Evolutionary conservation across 2,797 vertebrate genomes (phyloP), one percentile per base, ranked within the genome.

Genomic region (Eupleurogrammus muticus): DNA sequence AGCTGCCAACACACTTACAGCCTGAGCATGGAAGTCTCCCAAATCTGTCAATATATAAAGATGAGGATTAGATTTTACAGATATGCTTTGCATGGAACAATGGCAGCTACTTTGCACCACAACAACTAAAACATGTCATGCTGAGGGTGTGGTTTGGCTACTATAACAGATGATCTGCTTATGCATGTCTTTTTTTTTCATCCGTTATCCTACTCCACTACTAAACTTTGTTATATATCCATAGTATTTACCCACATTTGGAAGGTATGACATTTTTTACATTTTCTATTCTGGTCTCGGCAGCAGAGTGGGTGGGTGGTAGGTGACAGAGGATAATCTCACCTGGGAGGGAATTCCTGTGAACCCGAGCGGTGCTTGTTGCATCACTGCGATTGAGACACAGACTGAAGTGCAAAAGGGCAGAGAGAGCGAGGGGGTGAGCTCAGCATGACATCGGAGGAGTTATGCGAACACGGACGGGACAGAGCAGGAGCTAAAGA

Each of bases 401-500:
- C 44, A 70, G 24, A 73, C 7, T 9, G 5, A 44, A 53, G 34
- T 35, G 56, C 52, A 72, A 48, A 58, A 54, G 46, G 40, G 50
- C 34, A 50, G 46, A 42, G 23, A 49, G 50, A 28, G 20, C 1
- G 7, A 70, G n/a, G 13, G 49, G 19, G 9, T 54, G 54, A 20
- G 55, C 56, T 53, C 53, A 61, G 61, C 73, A 69, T 51, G 71
- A 75, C 55, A 74, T 40, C 1, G 52, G 9, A 68, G 19, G 63
- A 79, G 69, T 63, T 53, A 61, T 66, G 76, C 0, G 11, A 64
- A 66, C 42, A 44, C 1, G 1, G 62, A 82, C 16, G 13, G 53
- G 73, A 67, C 2, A 35, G 70, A 82, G 32, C 40, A 16, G 50
- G 52, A 68, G 62, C 66, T 17, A 79, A 70, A 75, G 68, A 88